Evolutionary conservation across 2,113 vertebrate species (phyloP).

Genomic region (Zootoca vivipara): DNA sequence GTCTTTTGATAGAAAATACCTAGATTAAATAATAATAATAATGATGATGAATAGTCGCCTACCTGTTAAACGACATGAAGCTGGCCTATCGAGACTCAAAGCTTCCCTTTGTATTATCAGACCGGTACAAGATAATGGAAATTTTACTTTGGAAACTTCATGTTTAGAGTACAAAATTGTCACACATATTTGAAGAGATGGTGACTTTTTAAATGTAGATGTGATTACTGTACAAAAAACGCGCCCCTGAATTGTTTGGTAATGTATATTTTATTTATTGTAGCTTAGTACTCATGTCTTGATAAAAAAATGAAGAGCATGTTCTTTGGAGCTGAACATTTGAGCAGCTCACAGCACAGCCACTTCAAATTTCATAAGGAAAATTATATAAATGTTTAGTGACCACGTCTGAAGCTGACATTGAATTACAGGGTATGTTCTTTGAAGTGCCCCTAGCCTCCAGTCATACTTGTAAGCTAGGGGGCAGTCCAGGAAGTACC

Average conservation of each 20-base stretch:
- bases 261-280: constrained; percentile 89
- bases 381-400: constrained; percentile 57
- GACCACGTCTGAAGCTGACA: constrained; percentile 67
- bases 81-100: constrained; percentile 72
- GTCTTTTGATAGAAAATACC: constrained; percentile 75
- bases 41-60: constrained; percentile 71
- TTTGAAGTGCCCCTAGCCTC: constrained; percentile 67
- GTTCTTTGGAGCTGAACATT: constrained; percentile 79
- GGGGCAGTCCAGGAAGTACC: neutral
- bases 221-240: constrained; percentile 84
- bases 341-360: constrained; percentile 73
- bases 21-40: constrained; percentile 64
- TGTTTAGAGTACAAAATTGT: constrained; percentile 88
- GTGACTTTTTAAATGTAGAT: constrained; percentile 89
- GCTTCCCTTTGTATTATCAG: constrained; percentile 81
- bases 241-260: constrained; percentile 76
- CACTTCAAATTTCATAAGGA: constrained; percentile 58
- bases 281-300: constrained; percentile 89
- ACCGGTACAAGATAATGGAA: constrained; percentile 88
- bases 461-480: constrained; percentile 34
- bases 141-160: constrained; percentile 84
- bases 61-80: constrained; percentile 71
- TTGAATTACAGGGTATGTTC: constrained; percentile 55
- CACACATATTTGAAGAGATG: constrained; percentile 84
- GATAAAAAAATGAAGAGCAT: constrained; percentile 83